These are phyloP conservation scores for Macropis europaea DNA, from an alignment of 2,888 invertebrate genomes.

Conservation along the genomic window DNA sequence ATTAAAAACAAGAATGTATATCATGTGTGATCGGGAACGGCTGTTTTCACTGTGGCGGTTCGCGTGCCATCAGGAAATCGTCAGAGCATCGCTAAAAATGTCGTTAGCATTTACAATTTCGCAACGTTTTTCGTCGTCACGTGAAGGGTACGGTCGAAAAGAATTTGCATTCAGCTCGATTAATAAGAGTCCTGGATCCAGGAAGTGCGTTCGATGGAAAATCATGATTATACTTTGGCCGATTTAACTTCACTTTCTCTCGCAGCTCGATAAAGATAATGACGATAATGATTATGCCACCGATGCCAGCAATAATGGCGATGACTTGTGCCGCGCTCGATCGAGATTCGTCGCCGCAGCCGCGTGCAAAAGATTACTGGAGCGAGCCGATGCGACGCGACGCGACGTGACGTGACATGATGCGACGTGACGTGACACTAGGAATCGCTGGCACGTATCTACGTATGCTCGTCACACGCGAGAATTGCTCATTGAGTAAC, in stretches of 20 bases:
- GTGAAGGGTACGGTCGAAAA: background rate
- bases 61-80: background rate
- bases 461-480: slow-evolving; percentile 48
- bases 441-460: slow-evolving; percentile 19
- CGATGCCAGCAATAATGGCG: background rate
- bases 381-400: background rate
- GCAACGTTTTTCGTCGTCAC: background rate
- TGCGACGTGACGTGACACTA: background rate
- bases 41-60: too few species aligned
- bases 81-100: background rate
- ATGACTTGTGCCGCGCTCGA: background rate
- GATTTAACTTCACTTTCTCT: slow-evolving; percentile 43
- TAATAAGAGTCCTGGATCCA: slow-evolving; percentile 8
- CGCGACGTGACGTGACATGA: slow-evolving; percentile 9
- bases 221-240: slow-evolving; percentile 12
- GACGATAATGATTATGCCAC: background rate
- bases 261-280: background rate
- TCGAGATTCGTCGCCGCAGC: slow-evolving; percentile 5
- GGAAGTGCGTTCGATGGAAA: slow-evolving; percentile 29
- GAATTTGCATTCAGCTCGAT: background rate
- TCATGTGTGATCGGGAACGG: too few species aligned
- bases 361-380: background rate
- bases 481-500: slow-evolving; percentile 62
- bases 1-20: too few species aligned
- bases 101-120: background rate